These are phyloP conservation scores for Montipora cactus DNA, from an alignment of 64 coral and sea anemone species.

Conservation along the genomic window DNA sequence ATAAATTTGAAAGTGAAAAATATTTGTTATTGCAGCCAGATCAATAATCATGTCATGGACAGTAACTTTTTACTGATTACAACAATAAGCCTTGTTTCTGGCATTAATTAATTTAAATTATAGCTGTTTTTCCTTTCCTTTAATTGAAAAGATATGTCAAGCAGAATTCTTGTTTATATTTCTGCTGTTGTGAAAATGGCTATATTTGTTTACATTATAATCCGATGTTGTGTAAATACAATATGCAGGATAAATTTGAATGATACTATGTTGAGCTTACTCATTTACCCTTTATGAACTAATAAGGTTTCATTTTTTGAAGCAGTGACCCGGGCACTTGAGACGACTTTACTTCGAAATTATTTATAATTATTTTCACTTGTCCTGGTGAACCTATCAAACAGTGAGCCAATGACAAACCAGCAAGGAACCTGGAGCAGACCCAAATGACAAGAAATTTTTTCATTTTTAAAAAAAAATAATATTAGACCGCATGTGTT, in stretches of 20 bases:
- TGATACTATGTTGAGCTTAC: constrained; percentile 6
- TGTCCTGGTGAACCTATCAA: constrained; percentile 9
- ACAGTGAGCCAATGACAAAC: constrained; percentile 9
- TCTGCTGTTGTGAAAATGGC: constrained; percentile 9
- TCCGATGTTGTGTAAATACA: constrained; percentile 10
- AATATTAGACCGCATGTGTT: neutral
- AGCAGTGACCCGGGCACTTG: constrained; percentile 7
- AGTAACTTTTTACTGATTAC: constrained; percentile 7
- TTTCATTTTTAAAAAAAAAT: neutral
- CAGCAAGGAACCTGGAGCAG: constrained; percentile 3
- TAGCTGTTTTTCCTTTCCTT: constrained; percentile 10
- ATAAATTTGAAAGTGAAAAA: neutral
- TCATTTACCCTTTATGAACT: constrained; percentile 6
- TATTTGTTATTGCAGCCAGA: neutral
- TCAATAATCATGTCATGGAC: constrained; percentile 11
- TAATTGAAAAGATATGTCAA: neutral
- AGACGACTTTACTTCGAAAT: neutral
- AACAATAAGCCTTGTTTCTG: constrained; percentile 11
- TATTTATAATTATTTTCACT: constrained; percentile 14
- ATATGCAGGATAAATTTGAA: constrained; percentile 16
- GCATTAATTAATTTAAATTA: constrained; percentile 4
- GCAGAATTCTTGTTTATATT: constrained; percentile 1
- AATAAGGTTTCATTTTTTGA: constrained; percentile 12
- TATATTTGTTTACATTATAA: constrained; percentile 5
- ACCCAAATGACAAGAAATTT: neutral